Percentiles rank a stretch among this genome's conserved stretches.
phyloP scores from a whole-genome alignment of 2,797 vertebrate species.

The Triplophysa yarkandensis region DNA sequence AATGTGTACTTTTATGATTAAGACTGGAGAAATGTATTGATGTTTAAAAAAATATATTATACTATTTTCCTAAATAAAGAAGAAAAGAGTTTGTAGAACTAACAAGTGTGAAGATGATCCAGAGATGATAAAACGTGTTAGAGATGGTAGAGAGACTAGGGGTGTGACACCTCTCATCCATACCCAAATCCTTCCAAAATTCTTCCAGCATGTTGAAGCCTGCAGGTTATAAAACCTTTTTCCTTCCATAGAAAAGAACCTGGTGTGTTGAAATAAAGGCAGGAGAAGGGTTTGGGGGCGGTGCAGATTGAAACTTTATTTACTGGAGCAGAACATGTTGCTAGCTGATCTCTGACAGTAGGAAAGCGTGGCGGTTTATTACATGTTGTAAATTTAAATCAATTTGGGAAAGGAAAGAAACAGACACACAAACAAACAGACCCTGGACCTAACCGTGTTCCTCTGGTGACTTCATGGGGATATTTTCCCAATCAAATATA shows the following conservation, averaged over 20 bases:
- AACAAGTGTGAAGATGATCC: neutral
- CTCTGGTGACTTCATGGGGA: conserved; percentile 14
- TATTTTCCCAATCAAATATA: conserved; percentile 2
- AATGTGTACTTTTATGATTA: too few relatives aligned
- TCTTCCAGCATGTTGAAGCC: conserved; percentile 61
- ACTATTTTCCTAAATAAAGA: neutral
- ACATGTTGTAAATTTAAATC: neutral
- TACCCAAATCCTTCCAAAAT: neutral
- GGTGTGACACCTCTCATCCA: conserved; percentile 50
- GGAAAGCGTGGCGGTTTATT: neutral
- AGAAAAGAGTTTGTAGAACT: neutral
- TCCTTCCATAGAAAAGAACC: conserved; percentile 37
- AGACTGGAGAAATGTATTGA: too few relatives aligned
- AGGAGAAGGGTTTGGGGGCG: neutral
- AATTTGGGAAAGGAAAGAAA: neutral
- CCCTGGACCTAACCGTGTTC: neutral
- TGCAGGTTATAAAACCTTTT: conserved; percentile 49
- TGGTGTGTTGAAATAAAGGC: neutral
- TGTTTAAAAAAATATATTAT: too few relatives aligned
- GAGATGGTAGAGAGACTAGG: neutral
- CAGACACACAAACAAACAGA: neutral
- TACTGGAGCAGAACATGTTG: neutral
- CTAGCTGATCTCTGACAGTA: neutral
- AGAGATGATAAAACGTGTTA: neutral
- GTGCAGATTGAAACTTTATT: neutral